phyloP scores from a whole-genome alignment of 2,113 vertebrate species.

The Phalacrocorax aristotelis region DNA sequence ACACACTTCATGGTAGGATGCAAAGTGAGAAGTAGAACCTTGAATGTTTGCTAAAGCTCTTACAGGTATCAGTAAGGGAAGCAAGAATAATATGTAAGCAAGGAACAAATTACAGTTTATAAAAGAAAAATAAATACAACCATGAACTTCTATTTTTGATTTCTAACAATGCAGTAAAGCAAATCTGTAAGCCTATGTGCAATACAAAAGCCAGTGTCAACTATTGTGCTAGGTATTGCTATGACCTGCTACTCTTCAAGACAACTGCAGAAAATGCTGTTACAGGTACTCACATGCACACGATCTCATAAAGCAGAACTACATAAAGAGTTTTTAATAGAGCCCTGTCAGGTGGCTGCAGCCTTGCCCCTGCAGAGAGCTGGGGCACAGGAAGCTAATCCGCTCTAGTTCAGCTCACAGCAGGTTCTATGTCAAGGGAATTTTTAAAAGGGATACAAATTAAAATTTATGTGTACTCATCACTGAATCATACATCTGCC shows the following conservation, averaged over 20 bases:
- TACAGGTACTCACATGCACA: background rate
- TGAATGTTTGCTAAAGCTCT: background rate
- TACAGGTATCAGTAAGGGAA: background rate
- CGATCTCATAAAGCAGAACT: background rate
- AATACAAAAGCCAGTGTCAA: background rate
- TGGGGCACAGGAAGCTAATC: background rate
- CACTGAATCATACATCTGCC: background rate
- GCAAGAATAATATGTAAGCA: background rate
- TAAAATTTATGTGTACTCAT: background rate
- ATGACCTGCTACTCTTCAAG: background rate
- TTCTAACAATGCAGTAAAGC: background rate
- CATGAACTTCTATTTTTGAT: background rate
- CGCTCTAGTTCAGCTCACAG: background rate
- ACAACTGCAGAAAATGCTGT: background rate
- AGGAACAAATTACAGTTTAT: background rate
- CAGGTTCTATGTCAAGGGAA: background rate
- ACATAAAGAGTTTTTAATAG: background rate
- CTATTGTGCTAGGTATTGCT: background rate
- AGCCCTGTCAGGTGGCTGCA: background rate
- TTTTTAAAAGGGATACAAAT: background rate
- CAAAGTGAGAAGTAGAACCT: background rate
- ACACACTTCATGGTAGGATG: background rate
- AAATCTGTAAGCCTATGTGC: background rate
- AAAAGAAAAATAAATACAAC: background rate
- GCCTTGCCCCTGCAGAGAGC: background rate